Conservation (phyloP, 2,888 invertebrate genomes). For the Caenorhabditis plicata region DNA sequence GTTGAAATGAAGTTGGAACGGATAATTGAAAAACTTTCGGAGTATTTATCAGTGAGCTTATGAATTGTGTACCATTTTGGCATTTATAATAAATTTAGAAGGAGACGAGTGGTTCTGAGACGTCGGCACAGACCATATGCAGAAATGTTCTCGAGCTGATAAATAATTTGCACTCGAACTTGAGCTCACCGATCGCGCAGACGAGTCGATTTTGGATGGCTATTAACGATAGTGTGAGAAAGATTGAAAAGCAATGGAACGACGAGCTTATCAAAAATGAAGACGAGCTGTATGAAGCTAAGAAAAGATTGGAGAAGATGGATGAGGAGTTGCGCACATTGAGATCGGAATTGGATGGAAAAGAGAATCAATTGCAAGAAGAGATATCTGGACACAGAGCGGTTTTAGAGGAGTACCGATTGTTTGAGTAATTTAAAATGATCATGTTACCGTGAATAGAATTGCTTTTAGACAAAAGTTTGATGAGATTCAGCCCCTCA, state of each 20-base stretch:
- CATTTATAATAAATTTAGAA: neutral
- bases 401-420: neutral
- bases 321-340: neutral
- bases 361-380: slow-evolving; percentile 3
- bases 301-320: neutral
- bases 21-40: neutral
- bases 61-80: neutral
- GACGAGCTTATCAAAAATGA: neutral
- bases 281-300: neutral
- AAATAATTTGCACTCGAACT: neutral
- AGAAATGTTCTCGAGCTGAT: neutral
- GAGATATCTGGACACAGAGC: neutral
- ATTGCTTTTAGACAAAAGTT: too few species aligned
- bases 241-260: neutral
- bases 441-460: too few species aligned
- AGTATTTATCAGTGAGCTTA: neutral
- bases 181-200: neutral
- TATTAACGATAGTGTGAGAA: neutral
- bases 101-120: neutral
- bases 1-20: neutral
- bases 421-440: too few species aligned
- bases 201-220: neutral
- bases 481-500: too few species aligned
- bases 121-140: neutral
- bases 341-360: neutral